Evolutionary conservation across 2,797 vertebrate genomes (phyloP).

Genomic region (Platalea minor): DNA sequence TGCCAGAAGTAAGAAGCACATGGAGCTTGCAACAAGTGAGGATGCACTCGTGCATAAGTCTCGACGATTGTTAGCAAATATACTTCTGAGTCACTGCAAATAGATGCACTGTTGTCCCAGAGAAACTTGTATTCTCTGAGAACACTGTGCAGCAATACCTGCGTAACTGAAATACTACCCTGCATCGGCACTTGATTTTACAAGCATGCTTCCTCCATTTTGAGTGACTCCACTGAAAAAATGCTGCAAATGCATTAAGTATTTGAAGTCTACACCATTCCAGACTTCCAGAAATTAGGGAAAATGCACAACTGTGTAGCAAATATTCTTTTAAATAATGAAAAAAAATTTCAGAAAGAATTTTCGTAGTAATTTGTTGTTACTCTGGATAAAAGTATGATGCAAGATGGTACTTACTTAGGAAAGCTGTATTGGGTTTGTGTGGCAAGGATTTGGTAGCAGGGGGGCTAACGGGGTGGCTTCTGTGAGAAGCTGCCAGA

Average conservation of each 20-base stretch:
- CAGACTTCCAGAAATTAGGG: neutral
- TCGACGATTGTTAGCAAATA: neutral
- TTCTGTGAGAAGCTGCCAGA: no score
- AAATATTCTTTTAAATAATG: neutral
- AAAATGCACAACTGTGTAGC: neutral
- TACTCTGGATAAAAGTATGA: neutral
- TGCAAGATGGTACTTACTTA: neutral
- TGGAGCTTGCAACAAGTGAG: neutral
- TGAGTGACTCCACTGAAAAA: neutral
- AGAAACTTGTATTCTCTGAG: neutral
- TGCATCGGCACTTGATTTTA: neutral
- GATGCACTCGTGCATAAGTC: rapidly evolving
- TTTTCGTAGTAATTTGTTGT: neutral
- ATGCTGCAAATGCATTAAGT: neutral
- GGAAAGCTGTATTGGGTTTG: neutral
- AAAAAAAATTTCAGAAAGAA: neutral
- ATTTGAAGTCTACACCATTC: neutral
- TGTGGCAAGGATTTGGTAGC: no score
- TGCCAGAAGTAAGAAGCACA: neutral
- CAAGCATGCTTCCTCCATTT: neutral
- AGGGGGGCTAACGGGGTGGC: no score
- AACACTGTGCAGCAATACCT: neutral
- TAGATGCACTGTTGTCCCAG: neutral
- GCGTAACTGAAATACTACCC: neutral
- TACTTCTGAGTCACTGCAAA: neutral